phyloP scores from a whole-genome alignment of 2,888 invertebrate species.

The Phalera bucephala region DNA sequence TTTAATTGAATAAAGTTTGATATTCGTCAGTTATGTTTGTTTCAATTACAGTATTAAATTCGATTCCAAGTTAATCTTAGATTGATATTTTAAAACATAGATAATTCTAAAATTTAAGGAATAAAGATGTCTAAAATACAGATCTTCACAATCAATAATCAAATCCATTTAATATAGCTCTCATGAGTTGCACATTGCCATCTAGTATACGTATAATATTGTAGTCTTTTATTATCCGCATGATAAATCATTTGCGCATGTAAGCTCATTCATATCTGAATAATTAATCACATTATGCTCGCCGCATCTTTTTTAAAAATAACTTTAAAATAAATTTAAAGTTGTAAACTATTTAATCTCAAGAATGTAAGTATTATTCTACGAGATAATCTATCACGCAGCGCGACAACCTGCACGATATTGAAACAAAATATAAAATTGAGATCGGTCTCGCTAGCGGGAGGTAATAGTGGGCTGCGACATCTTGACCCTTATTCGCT shows the following conservation, averaged over 20 bases:
- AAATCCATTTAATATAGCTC: background rate
- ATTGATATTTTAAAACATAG: too few species aligned
- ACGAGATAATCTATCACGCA: constrained; percentile 39
- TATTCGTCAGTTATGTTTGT: too few species aligned
- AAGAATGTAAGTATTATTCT: constrained; percentile 22
- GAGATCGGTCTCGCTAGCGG: constrained; percentile 28
- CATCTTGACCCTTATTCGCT: too few species aligned
- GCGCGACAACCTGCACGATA: constrained; percentile 32
- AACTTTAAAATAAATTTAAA: background rate
- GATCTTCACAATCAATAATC: too few species aligned
- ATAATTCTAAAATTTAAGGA: too few species aligned
- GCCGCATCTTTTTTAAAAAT: background rate
- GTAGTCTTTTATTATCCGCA: background rate
- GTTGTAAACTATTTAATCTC: constrained; percentile 18
- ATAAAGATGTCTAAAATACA: too few species aligned
- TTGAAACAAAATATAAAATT: constrained; percentile 49
- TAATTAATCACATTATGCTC: background rate
- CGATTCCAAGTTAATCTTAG: too few species aligned
- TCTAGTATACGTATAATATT: background rate
- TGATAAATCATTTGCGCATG: background rate
- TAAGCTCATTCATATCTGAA: background rate
- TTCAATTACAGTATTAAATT: too few species aligned
- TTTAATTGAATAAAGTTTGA: too few species aligned
- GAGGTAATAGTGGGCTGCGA: too few species aligned
- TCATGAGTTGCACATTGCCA: background rate